Percentiles rank a stretch among this genome's conserved stretches.
phyloP scores from a whole-genome alignment of 2,797 vertebrate species.

The Botia kubotai region DNA sequence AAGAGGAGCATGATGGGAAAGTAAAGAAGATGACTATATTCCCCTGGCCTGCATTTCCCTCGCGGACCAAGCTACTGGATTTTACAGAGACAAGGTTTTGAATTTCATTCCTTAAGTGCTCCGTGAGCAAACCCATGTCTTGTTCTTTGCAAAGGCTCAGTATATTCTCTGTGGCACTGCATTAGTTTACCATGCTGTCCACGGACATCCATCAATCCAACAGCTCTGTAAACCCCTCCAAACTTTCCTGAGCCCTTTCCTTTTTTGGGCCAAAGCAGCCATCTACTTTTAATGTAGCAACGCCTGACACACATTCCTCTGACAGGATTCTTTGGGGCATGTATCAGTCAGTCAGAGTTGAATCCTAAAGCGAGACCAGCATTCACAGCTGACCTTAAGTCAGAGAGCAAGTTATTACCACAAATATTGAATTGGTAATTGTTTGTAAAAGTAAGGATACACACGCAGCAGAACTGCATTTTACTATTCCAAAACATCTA shows the following conservation, averaged over 20 bases:
- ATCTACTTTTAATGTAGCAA: not conserved
- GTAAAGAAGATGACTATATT: slow-evolving; percentile 3
- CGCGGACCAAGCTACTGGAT: not conserved
- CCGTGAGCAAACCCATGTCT: not conserved
- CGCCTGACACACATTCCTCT: slow-evolving; percentile 3
- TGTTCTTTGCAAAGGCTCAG: not conserved
- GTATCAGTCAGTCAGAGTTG: slow-evolving; percentile 1
- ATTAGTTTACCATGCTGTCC: slow-evolving; percentile 4
- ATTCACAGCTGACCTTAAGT: not conserved
- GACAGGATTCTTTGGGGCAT: slow-evolving; percentile 8
- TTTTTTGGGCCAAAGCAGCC: slow-evolving; percentile 10
- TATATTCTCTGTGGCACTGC: not conserved
- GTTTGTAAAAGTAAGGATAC: not conserved
- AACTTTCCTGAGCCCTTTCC: not conserved
- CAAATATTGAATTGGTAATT: not conserved
- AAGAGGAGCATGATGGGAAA: slow-evolving; percentile 6
- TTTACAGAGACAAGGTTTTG: not conserved
- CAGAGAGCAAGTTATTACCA: not conserved
- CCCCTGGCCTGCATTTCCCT: not conserved
- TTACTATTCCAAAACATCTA: not conserved
- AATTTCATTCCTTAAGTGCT: not conserved
- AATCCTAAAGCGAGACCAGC: not conserved
- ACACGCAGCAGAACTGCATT: not conserved
- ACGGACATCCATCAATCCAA: slow-evolving; percentile 11
- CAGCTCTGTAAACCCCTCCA: slow-evolving; percentile 3